Evolutionary conservation across 1,140 invertebrate species (phyloP), one percentile per base, ranked within the genome.

Genomic region (Lepidurus apus): DNA sequence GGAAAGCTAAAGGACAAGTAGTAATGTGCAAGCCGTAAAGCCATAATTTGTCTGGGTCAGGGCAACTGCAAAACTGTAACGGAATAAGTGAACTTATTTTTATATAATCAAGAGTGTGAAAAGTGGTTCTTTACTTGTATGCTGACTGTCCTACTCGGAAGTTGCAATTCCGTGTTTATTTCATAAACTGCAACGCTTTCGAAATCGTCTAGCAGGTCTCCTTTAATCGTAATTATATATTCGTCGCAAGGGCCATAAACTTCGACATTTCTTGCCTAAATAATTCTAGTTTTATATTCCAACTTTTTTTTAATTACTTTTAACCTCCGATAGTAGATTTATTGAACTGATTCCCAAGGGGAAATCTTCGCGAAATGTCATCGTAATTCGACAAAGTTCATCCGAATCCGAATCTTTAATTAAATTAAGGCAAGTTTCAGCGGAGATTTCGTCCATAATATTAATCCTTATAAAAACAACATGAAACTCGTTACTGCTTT

Each of bases 31-130:
- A 65, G 53, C 53, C 53, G 21, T 65, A 65, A 21, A 65, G 53
- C 53, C 53, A 65, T n/a, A 65, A 65, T 65, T 65, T 65, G 53
- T 65, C 53, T 21, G 53, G 13, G 21, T 65, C 53, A 65, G 53
- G 53, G 21, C 53, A 65, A 21, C 53, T 65, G 21, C 53, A 65
- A 17, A 65, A 65, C 53, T 65, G 8, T 34, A 34, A 34, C 34
- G 34, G 34, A 34, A 34, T 34, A 34, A 34, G 34, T 34, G 34
- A 34, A 34, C 34, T 65, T 65, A n/a, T 65, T 47, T 65, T 65
- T 65, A n/a, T 65, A n/a, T 65, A 65, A 13, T n/a, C 8, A 65
- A 65, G 9, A 65, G 6, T 17, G 13, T 65, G 21, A 65, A 21
- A 65, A 7, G 53, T 65, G 21, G 7, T 65, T 47, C 21, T 65